Evolutionary conservation across 37 sponge, comb jelly and placozoan species (phyloP).

Genomic region (Spongilla lacustris): DNA sequence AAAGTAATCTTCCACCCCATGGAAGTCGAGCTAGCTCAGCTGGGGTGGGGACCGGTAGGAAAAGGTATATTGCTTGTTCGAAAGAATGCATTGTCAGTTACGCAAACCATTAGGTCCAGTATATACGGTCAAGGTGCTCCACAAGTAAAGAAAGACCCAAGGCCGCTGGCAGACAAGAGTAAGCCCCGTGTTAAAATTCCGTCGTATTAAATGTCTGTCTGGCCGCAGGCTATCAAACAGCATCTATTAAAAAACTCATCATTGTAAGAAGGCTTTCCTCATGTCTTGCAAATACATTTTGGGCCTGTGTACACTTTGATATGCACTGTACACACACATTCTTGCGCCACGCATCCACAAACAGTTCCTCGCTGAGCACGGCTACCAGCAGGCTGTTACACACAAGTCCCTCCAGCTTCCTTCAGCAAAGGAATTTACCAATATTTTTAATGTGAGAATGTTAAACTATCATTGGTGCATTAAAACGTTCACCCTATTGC

Average conservation of each 20-base stretch:
- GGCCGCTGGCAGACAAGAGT: constrained; percentile 73
- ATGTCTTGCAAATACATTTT: no score
- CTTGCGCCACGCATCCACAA: no score
- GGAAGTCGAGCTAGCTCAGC: constrained; percentile 8
- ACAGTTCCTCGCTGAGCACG: constrained; percentile 55
- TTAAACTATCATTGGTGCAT: neutral
- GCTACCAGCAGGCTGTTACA: constrained; percentile 43
- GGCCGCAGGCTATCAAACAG: constrained; percentile 42
- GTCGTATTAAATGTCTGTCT: neutral
- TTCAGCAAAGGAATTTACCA: constrained; percentile 59
- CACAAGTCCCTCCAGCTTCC: constrained; percentile 57
- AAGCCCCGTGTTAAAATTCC: neutral
- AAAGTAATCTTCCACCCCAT: neutral
- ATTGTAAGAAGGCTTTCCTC: constrained; percentile 52
- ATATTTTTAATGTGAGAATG: constrained; percentile 67
- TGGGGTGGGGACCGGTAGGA: neutral
- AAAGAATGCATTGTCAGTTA: neutral
- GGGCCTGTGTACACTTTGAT: neutral
- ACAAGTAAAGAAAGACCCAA: constrained; percentile 77
- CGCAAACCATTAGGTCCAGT: constrained; percentile 43
- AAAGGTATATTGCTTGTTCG: neutral
- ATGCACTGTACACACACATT: no score
- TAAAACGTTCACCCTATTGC: no score
- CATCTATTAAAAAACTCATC: constrained; percentile 48
- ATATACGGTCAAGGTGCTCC: constrained; percentile 45